Evolutionary conservation across 2,797 vertebrate species (phyloP), one percentile per base, ranked within the genome.

Genomic region (Intellagama lesueurii): DNA sequence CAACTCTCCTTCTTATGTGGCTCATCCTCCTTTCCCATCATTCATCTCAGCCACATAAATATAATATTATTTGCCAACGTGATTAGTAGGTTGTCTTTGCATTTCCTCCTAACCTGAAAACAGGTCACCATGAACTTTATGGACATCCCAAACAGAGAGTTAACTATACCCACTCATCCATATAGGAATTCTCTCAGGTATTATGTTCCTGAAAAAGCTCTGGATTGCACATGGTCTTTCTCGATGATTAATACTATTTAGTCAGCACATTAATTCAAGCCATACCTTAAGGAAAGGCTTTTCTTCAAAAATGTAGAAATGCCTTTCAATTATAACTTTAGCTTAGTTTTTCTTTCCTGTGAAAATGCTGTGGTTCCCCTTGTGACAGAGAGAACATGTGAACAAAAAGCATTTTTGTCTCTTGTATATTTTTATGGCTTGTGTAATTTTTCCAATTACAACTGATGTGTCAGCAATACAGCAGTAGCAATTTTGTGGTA

Each of bases 401-500:
- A 32, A 47, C 8, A n/a, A 28, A 73, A 72, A 56, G 17, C 69
- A 84, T 56, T 84, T 84, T 56, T 35, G 40, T 73, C 69, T 52
- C 82, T 82, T 83, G 82, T 49, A 56, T 84, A 84, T 84, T 84
- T 72, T 72, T 52, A 70, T 49, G 68, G 22, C 69, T 52, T 35
- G 22, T 35, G 47, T 52, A 30, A 52, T 40, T 56, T 69, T 84
- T 73, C 44, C 30, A 84, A 14, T 49, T 49, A 83, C 47, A 70
- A 52, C 9, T n/a, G 69, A 72, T 84, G 69, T 72, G 69, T 73
- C 83, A 84, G 83, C 22, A 14, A 83, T 68, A 14, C 35, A 30
- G 66, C 40, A 73, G 30, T 52, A n/a, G 28, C 68, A 70, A 56
- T 52, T 68, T 32, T 73, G 68, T 73, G 47, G 30, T 56, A 47